Percentiles rank a stretch among this genome's conserved stretches.
phyloP scores from a whole-genome alignment of 2,113 vertebrate species.

The Probosciger aterrimus region DNA sequence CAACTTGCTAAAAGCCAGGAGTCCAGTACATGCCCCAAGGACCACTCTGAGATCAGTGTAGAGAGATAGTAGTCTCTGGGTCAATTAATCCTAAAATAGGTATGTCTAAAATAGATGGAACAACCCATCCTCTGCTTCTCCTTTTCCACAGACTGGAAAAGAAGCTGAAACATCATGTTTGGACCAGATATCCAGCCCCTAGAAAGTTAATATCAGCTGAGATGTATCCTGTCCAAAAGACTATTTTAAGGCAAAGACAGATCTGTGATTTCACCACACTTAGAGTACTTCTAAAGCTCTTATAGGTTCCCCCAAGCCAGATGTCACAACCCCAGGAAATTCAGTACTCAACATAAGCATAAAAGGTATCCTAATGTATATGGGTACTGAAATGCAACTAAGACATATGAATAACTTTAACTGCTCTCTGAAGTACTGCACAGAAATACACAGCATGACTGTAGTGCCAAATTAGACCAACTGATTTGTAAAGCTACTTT shows the following conservation, averaged over 20 bases:
- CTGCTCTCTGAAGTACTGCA: not conserved
- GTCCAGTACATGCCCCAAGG: too few relatives aligned
- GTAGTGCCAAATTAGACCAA: not conserved
- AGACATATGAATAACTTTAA: not conserved
- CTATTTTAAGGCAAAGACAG: not conserved
- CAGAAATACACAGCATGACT: not conserved
- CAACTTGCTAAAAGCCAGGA: not conserved
- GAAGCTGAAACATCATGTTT: not conserved
- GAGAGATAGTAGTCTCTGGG: not conserved
- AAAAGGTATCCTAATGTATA: not conserved
- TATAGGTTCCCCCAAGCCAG: not conserved
- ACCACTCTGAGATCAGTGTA: not conserved
- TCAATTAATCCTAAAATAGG: not conserved
- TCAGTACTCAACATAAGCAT: not conserved
- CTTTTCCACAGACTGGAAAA: not conserved
- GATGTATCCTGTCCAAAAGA: not conserved
- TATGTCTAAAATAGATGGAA: not conserved
- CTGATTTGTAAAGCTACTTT: not conserved
- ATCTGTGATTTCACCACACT: not conserved
- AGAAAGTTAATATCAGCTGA: not conserved
- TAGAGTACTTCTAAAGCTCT: not conserved
- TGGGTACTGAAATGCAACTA: not conserved
- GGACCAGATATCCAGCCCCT: not conserved
- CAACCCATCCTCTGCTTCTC: not conserved
- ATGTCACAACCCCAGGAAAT: not conserved